These are phyloP conservation scores for Valencia hispanica DNA, from an alignment of 2,797 vertebrate genomes.

Conservation along the genomic window DNA sequence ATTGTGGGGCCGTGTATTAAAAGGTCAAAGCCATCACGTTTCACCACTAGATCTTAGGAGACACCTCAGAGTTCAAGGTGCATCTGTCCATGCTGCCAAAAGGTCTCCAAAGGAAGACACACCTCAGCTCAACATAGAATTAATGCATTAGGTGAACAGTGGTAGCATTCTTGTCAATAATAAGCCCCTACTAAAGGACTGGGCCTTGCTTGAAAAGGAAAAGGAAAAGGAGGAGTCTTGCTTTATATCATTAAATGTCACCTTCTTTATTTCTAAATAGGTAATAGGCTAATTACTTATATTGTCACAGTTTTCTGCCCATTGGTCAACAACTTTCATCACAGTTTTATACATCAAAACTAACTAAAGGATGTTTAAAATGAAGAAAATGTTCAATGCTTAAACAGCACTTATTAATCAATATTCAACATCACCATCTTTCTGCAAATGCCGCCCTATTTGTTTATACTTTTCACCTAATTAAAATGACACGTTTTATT, in stretches of 20 bases:
- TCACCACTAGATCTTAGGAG: too few species aligned
- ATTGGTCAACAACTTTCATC: background rate
- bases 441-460: background rate
- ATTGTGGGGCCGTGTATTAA: too few species aligned
- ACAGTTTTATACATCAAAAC: background rate
- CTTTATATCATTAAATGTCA: background rate
- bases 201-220: background rate
- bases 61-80: too few species aligned
- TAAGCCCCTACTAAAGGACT: background rate
- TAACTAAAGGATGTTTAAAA: background rate
- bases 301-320: background rate
- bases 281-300: background rate
- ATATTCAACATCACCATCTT: background rate
- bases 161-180: background rate
- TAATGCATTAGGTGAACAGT: background rate
- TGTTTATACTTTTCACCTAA: background rate
- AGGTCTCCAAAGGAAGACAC: background rate
- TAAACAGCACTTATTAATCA: background rate
- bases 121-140: background rate
- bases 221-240: background rate
- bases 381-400: background rate
- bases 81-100: background rate
- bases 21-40: too few species aligned
- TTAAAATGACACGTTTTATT: background rate
- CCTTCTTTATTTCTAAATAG: background rate